These are phyloP conservation scores for Takifugu rubripes DNA, from an alignment of 2,797 vertebrate species.

Conservation along the genomic window DNA sequence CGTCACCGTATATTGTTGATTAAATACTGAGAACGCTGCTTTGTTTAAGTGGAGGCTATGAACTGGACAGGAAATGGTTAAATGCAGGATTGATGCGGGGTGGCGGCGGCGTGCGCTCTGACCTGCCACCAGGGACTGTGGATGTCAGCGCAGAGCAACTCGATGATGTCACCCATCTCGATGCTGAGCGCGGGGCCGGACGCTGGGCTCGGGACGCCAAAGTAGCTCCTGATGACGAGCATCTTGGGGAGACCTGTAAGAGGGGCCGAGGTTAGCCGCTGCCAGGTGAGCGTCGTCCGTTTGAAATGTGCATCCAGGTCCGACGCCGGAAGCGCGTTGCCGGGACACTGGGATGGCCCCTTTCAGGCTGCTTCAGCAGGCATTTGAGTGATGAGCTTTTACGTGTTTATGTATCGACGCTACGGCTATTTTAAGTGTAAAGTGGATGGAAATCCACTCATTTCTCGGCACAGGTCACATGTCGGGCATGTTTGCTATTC, in stretches of 20 bases:
- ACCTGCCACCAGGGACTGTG: slow-evolving; percentile 97
- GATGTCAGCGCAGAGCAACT: slow-evolving; percentile 85
- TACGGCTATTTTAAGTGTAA: neutral
- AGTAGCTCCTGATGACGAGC: slow-evolving; percentile 88
- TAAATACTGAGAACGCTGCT: too few relatives aligned
- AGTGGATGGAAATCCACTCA: neutral
- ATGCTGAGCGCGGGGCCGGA: slow-evolving; percentile 84
- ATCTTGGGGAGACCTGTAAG: slow-evolving; percentile 88
- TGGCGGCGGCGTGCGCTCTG: slow-evolving; percentile 27
- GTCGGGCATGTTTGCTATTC: slow-evolving; percentile 24
- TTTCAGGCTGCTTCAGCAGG: too few relatives aligned
- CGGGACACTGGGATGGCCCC: too few relatives aligned
- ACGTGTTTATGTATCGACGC: neutral
- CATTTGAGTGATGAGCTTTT: too few relatives aligned
- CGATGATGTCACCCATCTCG: slow-evolving; percentile 87
- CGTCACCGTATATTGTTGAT: too few relatives aligned
- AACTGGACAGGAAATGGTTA: too few relatives aligned
- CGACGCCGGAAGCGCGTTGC: too few relatives aligned
- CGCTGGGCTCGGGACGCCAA: slow-evolving; percentile 79
- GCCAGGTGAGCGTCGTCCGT: neutral
- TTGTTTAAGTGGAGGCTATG: too few relatives aligned
- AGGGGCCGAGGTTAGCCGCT: neutral
- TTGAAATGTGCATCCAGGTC: too few relatives aligned
- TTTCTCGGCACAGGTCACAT: neutral
- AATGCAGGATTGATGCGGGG: too few relatives aligned